Evolutionary conservation across 2,113 vertebrate species (phyloP), one percentile per base, ranked within the genome.

Genomic region (Panthera uncia): DNA sequence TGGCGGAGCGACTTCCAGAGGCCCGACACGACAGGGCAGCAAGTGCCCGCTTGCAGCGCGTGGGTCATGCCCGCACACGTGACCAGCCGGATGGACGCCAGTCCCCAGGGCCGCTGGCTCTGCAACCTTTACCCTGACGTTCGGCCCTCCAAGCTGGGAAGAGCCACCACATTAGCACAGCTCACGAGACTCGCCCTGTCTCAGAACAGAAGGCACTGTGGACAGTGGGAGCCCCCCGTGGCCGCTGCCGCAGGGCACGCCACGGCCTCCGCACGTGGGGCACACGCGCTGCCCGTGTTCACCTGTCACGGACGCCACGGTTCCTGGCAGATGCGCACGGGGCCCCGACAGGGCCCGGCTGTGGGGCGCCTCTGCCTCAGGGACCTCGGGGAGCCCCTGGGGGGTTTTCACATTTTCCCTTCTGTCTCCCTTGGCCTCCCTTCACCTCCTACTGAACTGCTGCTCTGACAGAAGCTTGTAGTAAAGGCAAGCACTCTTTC

Each of bases 261-360:
- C 1, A 1, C 6, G 25, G 38, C 21, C 16, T 27, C 73, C 23
- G 1, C 12, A 14, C 36, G 55, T 1, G 36, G 11, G n/a, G 23
- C 36, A 29, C 14, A 2, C 1, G 0, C 7, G 27, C 41, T 48
- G 41, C 25, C 0, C 3, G 7, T 6, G 14, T 8, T 8, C 73
- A 45, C 73, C 31, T 0, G 41, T 45, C 73, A 29, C 41, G 11
- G 13, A 13, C 5, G 3, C 73, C 41, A 45, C 2, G 3, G 25
- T 14, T 41, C 73, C 41, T 16, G 74, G 15, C 27, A 78, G 73
- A 8, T 11, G 76, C 4, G 10, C 29, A 25, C 2, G 0, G 74
- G 48, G 48, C 15, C 45, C 45, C 2, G 15, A 31, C 15, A 9
- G 45, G 45, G 45, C 76, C 29, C 10, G 45, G 41, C 27, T 2